phyloP scores from a whole-genome alignment of 2,113 vertebrate species.

The Cyprinodon tularosa region DNA sequence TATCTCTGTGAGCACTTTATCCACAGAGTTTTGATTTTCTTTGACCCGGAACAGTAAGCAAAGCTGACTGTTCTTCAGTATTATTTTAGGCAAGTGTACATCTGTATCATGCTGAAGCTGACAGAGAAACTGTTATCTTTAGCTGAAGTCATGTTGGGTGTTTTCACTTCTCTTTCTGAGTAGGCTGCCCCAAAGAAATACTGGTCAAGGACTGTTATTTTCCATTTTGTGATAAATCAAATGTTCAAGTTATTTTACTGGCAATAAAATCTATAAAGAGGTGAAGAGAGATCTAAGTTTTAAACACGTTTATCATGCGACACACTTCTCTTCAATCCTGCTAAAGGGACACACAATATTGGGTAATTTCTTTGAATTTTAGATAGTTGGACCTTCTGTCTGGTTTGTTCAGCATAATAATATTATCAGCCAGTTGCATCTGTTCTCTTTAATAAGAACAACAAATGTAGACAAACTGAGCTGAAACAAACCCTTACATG shows the following conservation, averaged over 20 bases:
- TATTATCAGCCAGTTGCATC: too few relatives aligned
- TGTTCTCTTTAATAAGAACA: too few relatives aligned
- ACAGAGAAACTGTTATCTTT: constrained; percentile 63
- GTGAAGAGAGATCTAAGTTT: too few relatives aligned
- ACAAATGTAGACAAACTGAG: too few relatives aligned
- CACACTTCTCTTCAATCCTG: too few relatives aligned
- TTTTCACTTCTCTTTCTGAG: constrained; percentile 55
- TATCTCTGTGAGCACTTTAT: constrained; percentile 47
- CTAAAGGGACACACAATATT: too few relatives aligned
- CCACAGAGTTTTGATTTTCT: constrained; percentile 65
- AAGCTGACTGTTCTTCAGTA: constrained; percentile 67
- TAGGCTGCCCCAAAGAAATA: constrained; percentile 46
- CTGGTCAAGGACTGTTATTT: constrained; percentile 21
- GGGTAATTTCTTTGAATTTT: too few relatives aligned
- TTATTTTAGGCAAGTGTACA: constrained; percentile 73
- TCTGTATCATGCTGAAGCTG: constrained; percentile 54
- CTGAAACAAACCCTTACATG: too few relatives aligned
- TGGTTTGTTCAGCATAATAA: too few relatives aligned
- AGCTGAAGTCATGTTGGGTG: constrained; percentile 63
- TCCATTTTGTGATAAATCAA: constrained; percentile 49
- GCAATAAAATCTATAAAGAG: neutral
- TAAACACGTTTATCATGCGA: too few relatives aligned
- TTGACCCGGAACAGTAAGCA: constrained; percentile 68
- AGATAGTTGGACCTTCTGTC: too few relatives aligned
- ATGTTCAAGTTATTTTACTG: neutral